A percentile compares a stretch with the other conserved stretches of the same genome.
Conservation (phyloP, 2,888 invertebrate species). For the Drosophila fulvimacula region DNA sequence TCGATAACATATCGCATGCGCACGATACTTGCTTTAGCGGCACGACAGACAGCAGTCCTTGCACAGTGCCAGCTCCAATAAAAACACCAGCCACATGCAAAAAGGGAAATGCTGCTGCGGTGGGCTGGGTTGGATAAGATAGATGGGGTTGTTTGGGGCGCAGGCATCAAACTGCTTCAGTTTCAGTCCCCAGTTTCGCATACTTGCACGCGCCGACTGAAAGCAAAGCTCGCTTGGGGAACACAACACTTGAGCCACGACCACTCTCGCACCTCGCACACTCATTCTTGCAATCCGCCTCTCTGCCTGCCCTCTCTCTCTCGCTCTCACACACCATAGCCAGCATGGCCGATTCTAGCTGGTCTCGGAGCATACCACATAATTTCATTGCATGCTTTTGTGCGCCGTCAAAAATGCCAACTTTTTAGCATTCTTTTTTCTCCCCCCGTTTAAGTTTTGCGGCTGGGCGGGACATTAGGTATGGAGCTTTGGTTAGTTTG, state of each 20-base stretch:
- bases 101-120: slow-evolving; percentile 4
- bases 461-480: background rate
- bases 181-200: slow-evolving; percentile 52
- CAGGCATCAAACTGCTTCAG: slow-evolving; percentile 49
- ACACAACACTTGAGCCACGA: slow-evolving; percentile 62
- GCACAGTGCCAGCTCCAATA: slow-evolving; percentile 30
- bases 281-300: slow-evolving; percentile 2
- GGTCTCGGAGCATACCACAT: slow-evolving; percentile 46
- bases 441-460: slow-evolving; percentile 3
- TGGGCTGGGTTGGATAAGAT: background rate
- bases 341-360: slow-evolving; percentile 30
- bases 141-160: slow-evolving; percentile 25
- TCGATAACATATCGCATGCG: slow-evolving; percentile 40
- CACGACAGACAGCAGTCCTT: background rate
- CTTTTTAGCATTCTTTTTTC: slow-evolving; percentile 11
- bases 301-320: background rate
- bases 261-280: slow-evolving; percentile 16
- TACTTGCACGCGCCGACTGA: slow-evolving; percentile 66
- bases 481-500: slow-evolving; percentile 43
- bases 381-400: slow-evolving; percentile 70
- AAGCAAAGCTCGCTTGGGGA: slow-evolving; percentile 60
- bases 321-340: slow-evolving; percentile 1
- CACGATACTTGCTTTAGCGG: slow-evolving; percentile 1
- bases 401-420: slow-evolving; percentile 48
- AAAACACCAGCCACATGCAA: slow-evolving; percentile 16